phyloP scores from a whole-genome alignment of 2,797 vertebrate genomes.

The Myotis daubentonii region DNA sequence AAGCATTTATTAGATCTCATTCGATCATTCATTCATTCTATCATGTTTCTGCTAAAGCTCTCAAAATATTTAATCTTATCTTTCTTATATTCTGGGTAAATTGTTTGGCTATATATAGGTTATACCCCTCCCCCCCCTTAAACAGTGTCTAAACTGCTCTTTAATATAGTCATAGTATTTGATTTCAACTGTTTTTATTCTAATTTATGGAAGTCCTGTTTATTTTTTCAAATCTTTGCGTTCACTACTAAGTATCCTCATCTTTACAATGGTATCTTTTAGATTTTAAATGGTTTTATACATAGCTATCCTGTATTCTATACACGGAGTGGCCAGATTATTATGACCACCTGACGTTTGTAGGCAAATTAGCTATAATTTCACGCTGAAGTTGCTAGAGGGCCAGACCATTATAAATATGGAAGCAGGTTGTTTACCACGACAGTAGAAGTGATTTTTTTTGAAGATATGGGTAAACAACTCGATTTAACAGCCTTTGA shows the following conservation, averaged over 20 bases:
- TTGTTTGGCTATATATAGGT: background rate
- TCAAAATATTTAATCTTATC: background rate
- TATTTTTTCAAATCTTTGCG: background rate
- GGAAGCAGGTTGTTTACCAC: too few species aligned
- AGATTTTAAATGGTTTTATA: slow-evolving; percentile 1
- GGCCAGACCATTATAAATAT: too few species aligned
- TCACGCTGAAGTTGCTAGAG: too few species aligned
- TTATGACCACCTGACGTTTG: too few species aligned
- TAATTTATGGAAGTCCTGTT: background rate
- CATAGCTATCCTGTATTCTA: background rate
- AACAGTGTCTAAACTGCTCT: background rate
- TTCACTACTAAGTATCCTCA: background rate
- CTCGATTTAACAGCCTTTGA: too few species aligned
- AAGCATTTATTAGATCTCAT: background rate
- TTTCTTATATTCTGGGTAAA: background rate
- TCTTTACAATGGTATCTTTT: background rate
- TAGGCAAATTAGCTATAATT: too few species aligned
- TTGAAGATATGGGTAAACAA: too few species aligned
- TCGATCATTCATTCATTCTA: background rate
- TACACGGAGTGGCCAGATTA: background rate
- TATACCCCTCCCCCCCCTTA: background rate
- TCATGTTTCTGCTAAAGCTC: background rate
- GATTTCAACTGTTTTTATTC: background rate
- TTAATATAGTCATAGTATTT: background rate
- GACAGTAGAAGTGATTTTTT: too few species aligned